Evolutionary conservation across 2,797 vertebrate species (phyloP), one percentile per base, ranked within the genome.

Genomic region (Selene dorsalis): DNA sequence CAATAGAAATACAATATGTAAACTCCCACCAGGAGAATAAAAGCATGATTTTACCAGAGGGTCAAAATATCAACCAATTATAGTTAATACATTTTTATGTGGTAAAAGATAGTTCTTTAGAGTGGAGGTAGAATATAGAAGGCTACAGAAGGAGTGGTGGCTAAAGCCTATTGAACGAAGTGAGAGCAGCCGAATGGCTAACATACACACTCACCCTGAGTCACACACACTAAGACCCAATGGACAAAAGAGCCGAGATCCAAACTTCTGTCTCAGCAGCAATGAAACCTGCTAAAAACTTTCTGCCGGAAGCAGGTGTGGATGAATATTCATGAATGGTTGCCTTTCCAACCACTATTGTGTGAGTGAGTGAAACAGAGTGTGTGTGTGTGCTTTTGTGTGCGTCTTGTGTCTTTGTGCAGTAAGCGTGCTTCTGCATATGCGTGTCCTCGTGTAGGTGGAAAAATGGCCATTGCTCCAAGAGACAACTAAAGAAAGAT

Each of bases 301-400:
- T 89, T 90, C 79, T 84, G 86, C 78, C 70, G 80, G 89, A 88
- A 92, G 87, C 94, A 95, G 94, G 92, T 95, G 93, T 89, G 86
- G 68, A 91, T 95, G 93, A 94, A 95, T 95, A 95, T 95, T 95
- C 94, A 95, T 94, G 91, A 87, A 56, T 55, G 73, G 71, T 83
- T 88, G 77, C 65, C 78, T 84, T 92, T 88, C 89, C 80, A 90
- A 83, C 73, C 80, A 75, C 84, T 80, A 89, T 89, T 90, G 84
- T 89, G 86, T 74, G 79, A 84, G 82, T 80, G 72, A 78, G 70
- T 58, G 72, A 83, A 73, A 73, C 38, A 20, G 69, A 30, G 75
- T 61, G 30, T 66, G 75, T 30, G 30, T 38, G 8, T 69, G 57
- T 17, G 30, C 13, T 41, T 82, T 66, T 73, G 76, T 56, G 59